Evolutionary conservation across 2,113 vertebrate species (phyloP).

Genomic region (Hymenochirus boettgeri): DNA sequence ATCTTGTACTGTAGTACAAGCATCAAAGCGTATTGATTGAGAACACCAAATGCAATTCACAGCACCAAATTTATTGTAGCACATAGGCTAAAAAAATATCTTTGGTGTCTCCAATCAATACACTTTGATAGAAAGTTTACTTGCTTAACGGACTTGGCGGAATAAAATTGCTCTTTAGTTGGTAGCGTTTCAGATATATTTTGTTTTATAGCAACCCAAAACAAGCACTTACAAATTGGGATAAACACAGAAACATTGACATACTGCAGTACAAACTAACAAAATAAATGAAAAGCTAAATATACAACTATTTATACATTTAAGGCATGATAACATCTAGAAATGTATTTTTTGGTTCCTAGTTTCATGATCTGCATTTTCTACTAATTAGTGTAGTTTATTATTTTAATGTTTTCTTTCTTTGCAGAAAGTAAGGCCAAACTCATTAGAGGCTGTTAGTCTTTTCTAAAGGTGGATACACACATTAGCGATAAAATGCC

Average conservation of each 20-base stretch:
- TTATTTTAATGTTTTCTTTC: too few relatives aligned
- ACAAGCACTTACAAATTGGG: conserved; percentile 24
- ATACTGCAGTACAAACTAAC: not conserved
- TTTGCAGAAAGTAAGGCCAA: too few relatives aligned
- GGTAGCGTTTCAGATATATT: conserved; percentile 8
- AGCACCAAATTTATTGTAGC: conserved; percentile 37
- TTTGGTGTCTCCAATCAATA: conserved; percentile 35
- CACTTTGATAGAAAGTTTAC: conserved; percentile 34
- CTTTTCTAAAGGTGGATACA: too few relatives aligned
- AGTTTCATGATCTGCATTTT: too few relatives aligned
- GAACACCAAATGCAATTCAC: conserved; percentile 34
- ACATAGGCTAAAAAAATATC: conserved; percentile 34
- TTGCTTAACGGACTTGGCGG: conserved; percentile 32
- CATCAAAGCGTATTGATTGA: conserved; percentile 37
- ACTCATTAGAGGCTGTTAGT: too few relatives aligned
- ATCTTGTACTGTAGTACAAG: conserved; percentile 13
- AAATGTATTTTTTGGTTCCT: too few relatives aligned
- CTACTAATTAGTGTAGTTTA: too few relatives aligned
- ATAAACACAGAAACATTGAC: conserved; percentile 16
- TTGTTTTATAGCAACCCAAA: conserved; percentile 3
- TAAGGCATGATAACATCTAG: too few relatives aligned
- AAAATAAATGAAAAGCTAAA: not conserved
- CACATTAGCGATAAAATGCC: too few relatives aligned
- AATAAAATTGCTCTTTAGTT: conserved; percentile 23
- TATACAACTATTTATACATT: too few relatives aligned